These are phyloP conservation scores for Pediacus dermestoides DNA, from an alignment of 2,888 invertebrate genomes.

Conservation along the genomic window DNA sequence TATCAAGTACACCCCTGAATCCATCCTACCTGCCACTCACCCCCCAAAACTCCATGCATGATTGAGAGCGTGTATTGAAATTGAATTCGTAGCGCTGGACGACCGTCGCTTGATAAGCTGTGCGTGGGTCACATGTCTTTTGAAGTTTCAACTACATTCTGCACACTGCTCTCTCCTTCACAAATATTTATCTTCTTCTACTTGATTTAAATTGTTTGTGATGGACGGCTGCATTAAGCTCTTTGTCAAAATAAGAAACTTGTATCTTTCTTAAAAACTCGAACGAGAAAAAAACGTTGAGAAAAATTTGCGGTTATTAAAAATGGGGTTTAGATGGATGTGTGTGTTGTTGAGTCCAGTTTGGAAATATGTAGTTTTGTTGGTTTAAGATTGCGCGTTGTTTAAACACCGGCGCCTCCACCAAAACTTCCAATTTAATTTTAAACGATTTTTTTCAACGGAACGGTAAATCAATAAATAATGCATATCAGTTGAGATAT, in stretches of 20 bases:
- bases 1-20: too few species aligned
- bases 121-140: conserved; percentile 37
- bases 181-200: conserved; percentile 38
- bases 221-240: conserved; percentile 32
- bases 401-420: too few species aligned
- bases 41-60: conserved; percentile 46
- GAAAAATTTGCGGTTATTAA: too few species aligned
- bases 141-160: conserved; percentile 31
- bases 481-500: conserved; percentile 31
- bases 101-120: conserved; percentile 42
- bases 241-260: conserved; percentile 19
- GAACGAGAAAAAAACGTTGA: too few species aligned
- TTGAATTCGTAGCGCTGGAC: conserved; percentile 48
- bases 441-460: too few species aligned
- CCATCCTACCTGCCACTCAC: conserved; percentile 17
- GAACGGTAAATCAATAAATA: conserved; percentile 37
- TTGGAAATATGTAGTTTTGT: too few species aligned
- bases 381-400: too few species aligned
- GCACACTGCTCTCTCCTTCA: conserved; percentile 20
- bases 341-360: too few species aligned
- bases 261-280: too few species aligned
- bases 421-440: too few species aligned
- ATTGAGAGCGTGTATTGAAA: conserved; percentile 52
- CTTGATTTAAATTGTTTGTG: conserved; percentile 37
- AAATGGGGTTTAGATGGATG: too few species aligned